phyloP scores from a whole-genome alignment of 2,113 vertebrate species.

The Pterophyllum scalare region DNA sequence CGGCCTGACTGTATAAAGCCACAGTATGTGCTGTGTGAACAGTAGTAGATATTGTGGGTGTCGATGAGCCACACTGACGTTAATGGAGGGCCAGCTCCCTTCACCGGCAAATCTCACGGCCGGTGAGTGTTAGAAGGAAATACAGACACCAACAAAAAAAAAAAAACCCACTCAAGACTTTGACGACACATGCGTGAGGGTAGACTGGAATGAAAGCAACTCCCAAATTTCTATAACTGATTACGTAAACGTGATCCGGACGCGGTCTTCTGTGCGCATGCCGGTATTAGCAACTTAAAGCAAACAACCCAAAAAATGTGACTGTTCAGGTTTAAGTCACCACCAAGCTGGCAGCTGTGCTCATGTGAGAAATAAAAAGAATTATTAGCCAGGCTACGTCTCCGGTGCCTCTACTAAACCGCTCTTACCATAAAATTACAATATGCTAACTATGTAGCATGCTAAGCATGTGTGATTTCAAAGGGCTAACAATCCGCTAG shows the following conservation, averaged over 20 bases:
- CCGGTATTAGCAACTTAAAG: not conserved
- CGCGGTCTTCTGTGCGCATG: conserved; percentile 35
- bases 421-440: not conserved
- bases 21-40: not conserved
- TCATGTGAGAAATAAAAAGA: not conserved
- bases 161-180: fast-evolving
- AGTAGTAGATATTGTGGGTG: not conserved
- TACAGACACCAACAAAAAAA: not conserved
- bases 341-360: not conserved
- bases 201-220: not conserved
- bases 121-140: not conserved
- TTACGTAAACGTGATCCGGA: not conserved
- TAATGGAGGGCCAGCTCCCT: not conserved
- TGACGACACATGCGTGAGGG: fast-evolving
- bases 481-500: conserved; percentile 44
- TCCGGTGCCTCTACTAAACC: not conserved
- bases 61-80: conserved; percentile 43
- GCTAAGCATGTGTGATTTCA: conserved; percentile 59
- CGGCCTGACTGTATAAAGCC: not conserved
- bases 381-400: not conserved
- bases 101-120: not conserved
- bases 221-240: not conserved
- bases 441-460: conserved; percentile 58
- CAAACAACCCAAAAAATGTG: not conserved
- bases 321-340: not conserved